Evolutionary conservation across 2,113 vertebrate species (phyloP).

Genomic region (Oreocharis arfaki): DNA sequence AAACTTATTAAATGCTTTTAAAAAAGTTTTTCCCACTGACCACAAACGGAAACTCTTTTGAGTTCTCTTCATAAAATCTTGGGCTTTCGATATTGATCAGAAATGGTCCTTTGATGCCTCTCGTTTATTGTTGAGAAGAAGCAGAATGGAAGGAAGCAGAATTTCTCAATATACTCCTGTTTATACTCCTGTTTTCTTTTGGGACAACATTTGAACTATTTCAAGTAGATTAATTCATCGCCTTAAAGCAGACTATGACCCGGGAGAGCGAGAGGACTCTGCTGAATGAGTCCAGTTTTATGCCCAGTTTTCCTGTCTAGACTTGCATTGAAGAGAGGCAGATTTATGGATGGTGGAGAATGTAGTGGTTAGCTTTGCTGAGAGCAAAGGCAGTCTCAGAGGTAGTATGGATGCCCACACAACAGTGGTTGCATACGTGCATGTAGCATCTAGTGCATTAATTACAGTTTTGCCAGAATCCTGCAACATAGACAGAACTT

Average conservation of each 20-base stretch:
- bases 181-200: neutral
- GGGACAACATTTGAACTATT: neutral
- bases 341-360: neutral
- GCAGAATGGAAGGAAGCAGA: neutral
- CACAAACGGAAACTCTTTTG: neutral
- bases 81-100: neutral
- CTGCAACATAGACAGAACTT: neutral
- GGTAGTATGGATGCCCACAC: neutral
- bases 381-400: neutral
- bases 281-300: neutral
- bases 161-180: neutral
- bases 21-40: neutral
- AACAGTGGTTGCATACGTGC: neutral
- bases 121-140: constrained; percentile 1
- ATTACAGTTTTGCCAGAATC: neutral
- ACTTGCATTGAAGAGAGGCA: neutral
- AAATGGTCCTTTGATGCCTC: neutral
- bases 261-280: neutral
- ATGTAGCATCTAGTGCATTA: neutral
- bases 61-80: neutral
- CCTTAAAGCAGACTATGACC: neutral
- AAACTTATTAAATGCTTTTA: neutral
- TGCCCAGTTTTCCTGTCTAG: neutral
- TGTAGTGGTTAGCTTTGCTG: neutral
- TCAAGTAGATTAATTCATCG: neutral